Conservation (phyloP, 2,888 invertebrate species). For the Julus scanicus region DNA sequence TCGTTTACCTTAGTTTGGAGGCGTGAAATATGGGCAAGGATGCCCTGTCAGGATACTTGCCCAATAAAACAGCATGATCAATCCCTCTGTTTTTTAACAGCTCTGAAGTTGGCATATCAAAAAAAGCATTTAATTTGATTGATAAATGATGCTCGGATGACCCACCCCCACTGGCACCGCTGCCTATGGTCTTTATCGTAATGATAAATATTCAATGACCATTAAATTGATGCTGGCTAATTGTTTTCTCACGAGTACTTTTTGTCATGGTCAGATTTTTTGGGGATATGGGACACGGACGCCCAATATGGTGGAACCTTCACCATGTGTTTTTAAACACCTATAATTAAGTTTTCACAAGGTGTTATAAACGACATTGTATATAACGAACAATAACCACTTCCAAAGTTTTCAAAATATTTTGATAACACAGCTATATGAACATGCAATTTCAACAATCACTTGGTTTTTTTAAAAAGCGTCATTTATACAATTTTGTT, state of each 20-base stretch:
- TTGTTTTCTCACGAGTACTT: not conserved
- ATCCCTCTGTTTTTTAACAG: not conserved
- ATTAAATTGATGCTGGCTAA: slow-evolving; percentile 7
- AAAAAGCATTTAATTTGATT: slow-evolving; percentile 15
- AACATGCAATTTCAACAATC: too few relatives aligned
- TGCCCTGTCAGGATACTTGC: slow-evolving; percentile 36
- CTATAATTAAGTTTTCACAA: too few relatives aligned
- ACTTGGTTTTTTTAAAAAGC: too few relatives aligned
- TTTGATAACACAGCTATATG: too few relatives aligned
- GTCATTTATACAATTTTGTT: too few relatives aligned
- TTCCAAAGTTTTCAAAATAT: too few relatives aligned
- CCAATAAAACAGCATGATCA: slow-evolving; percentile 19
- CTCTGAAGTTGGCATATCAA: not conserved
- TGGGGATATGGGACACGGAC: not conserved
- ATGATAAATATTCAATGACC: slow-evolving; percentile 3
- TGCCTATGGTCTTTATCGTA: slow-evolving; percentile 25
- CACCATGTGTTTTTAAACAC: too few relatives aligned
- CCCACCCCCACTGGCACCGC: slow-evolving; percentile 13
- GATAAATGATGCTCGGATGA: slow-evolving; percentile 24
- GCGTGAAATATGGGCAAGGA: slow-evolving; percentile 39
- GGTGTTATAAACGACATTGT: too few relatives aligned
- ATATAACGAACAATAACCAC: too few relatives aligned
- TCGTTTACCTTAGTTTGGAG: slow-evolving; percentile 11
- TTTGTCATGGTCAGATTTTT: not conserved
- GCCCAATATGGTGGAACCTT: too few relatives aligned